Percentiles rank a stretch among this genome's conserved stretches.
Evolutionary conservation across 1,140 invertebrate genomes (phyloP).

Genomic region (Drosophila burlai): DNA sequence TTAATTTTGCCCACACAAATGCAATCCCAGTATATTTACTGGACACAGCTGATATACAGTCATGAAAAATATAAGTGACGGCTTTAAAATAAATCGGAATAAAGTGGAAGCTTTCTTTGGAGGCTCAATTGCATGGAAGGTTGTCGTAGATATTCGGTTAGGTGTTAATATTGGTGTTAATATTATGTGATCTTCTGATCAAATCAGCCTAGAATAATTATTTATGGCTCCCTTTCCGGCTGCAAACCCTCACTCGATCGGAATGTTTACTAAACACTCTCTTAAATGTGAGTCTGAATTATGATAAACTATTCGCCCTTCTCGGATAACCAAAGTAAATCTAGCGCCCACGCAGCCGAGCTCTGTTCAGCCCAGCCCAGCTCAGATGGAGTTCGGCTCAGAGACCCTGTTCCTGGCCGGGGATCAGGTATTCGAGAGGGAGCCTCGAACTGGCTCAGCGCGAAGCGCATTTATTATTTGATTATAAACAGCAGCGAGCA

Average conservation of each 20-base stretch:
- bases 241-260: slow-evolving; percentile 13
- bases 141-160: no score
- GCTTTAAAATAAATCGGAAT: no score
- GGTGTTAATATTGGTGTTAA: neutral
- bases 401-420: slow-evolving; percentile 17
- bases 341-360: slow-evolving; percentile 62
- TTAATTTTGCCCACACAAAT: no score
- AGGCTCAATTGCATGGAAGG: no score
- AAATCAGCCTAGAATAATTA: neutral
- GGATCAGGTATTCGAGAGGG: slow-evolving; percentile 15
- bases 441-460: slow-evolving; percentile 46
- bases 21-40: no score
- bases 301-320: slow-evolving; percentile 72
- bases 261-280: slow-evolving; percentile 67
- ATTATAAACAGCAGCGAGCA: slow-evolving; percentile 77
- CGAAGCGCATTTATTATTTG: slow-evolving; percentile 80
- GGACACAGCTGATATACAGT: no score
- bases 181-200: neutral
- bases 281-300: slow-evolving; percentile 71
- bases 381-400: slow-evolving; percentile 1
- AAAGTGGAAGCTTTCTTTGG: no score
- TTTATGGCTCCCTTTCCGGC: neutral
- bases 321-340: slow-evolving; percentile 71
- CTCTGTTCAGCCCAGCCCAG: slow-evolving; percentile 16
- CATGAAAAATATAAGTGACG: no score